Base-by-base conservation (phyloP, 2,797 vertebrate species). In the Hirundo rustica region DNA sequence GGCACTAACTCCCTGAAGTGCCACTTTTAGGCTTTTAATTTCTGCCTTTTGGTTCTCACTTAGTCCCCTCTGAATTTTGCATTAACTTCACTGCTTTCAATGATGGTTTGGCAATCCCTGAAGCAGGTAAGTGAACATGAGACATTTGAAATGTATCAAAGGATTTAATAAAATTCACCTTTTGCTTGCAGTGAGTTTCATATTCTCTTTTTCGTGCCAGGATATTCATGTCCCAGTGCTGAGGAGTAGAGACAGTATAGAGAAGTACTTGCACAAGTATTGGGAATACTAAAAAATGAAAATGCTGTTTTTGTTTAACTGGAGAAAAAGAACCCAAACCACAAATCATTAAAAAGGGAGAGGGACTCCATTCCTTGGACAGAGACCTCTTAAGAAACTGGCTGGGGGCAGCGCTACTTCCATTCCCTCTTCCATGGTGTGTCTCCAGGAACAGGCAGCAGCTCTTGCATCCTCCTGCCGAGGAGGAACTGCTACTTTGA, bases 161-260 rank as follows among this genome's bases (percentile, higher is more conserved):
- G 8, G 4, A 10, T 57, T 57, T 22, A 86, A 68, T 54, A 80
- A 67, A 85, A 60, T 67, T 32, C 0, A 38, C 70, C 12, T 42
- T 70, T 50, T 27, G 10, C 45, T 57, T 74, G 13, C 26, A 47
- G 10, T 5, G 48, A 23, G 16, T 65, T 80, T 57, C 1, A 3
- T 0, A 0, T 38, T 75, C 72, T 78, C 10, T 57, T 17, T 13
- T n/a, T 50, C 5, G 0, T 36, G 23, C 18, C 1, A 10, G 3
- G 15, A 34, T 38, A 25, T 10, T 54, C 7, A 0, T 11, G 8
- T 64, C 26, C 18, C 32, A n/a, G 38, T 27, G 45, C 23, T 45
- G 48, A 70, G 12, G 17, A 58, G 7, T 10, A 30, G 10, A 2
- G 36, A 23, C 10, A 23, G 15, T 21, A 38, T 2, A 8, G 26